Base-by-base conservation (phyloP, 2,113 vertebrate genomes). In the Hippocampus barbouri region DNA sequence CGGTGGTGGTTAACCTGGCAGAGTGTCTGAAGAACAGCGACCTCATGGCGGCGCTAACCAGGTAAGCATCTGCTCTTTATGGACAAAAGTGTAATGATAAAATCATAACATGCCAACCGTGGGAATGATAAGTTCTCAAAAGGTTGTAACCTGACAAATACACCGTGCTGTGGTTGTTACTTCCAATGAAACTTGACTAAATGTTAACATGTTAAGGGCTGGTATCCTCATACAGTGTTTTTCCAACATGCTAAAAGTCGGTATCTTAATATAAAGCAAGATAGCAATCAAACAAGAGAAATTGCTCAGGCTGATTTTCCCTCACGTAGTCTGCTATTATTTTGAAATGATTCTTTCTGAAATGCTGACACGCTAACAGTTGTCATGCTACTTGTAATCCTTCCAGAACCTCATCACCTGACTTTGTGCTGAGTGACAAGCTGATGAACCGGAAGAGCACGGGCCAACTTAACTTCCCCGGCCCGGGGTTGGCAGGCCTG, bases 21-120 rank as follows among this genome's bases (percentile, higher is more conserved):
- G 96, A 99, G 59, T 98, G 96, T 87, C 89, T 98, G 83, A 98
- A 97, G 89, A 98, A 98, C 90, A 97, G 93, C 41, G 97, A 98
- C 83, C 94, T 99, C 47, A 88, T 98, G 90, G 95, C 96, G 0
- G 94, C 96, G 45, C 85, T 99, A 49, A 98, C 96, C 74, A 94
- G 97, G 97, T 98, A 86, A 78, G 68, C 8, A 14, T 71, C 30
- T 60, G 21, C 2, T 20, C 43, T 66, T 59, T 56, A 1, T n/a
- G 20, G 21, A 56, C 21, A 56, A 56, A 56, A n/a, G 2, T 56
- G 21, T 21, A 18, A 23, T 56, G 53, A 56, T 23, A 10, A n/a
- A 56, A 56, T 14, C 23, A 15, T 51, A 20, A 51, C 15, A 18
- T 51, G 49, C 49, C 20, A 51, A 51, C 49, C 18, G 18, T 20